Conservation (phyloP, 2,888 invertebrate species). For the Ectemnius cavifrons region DNA sequence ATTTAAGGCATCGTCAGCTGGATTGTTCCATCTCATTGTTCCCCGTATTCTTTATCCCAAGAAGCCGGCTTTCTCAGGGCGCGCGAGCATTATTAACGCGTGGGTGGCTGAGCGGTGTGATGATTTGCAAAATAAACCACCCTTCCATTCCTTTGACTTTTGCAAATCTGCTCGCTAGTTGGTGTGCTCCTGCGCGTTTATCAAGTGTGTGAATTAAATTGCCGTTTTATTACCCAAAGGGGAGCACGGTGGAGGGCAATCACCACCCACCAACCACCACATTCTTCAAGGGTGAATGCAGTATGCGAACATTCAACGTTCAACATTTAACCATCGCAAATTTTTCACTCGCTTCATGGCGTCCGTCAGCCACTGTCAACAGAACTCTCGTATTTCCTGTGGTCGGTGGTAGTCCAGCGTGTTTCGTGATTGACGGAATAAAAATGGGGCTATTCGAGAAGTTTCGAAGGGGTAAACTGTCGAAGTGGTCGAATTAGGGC, state of each 20-base stretch:
- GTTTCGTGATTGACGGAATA: background rate
- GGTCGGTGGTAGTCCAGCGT: background rate
- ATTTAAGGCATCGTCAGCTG: constrained; percentile 7
- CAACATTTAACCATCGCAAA: constrained; percentile 50
- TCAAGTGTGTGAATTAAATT: constrained; percentile 78
- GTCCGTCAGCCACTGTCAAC: background rate
- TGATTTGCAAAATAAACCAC: constrained; percentile 74
- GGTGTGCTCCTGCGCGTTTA: constrained; percentile 61
- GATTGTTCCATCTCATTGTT: constrained; percentile 21
- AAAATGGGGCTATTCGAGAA: background rate
- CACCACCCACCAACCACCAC: constrained; percentile 23
- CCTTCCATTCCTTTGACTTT: constrained; percentile 67
- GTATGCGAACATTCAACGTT: constrained; percentile 54
- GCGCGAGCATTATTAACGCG: constrained; percentile 60
- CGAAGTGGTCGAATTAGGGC: background rate
- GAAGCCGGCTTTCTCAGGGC: constrained; percentile 13
- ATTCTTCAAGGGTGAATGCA: constrained; percentile 20
- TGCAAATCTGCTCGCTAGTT: constrained; percentile 50
- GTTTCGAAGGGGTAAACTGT: background rate
- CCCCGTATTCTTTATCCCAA: constrained; percentile 22
- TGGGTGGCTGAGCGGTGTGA: constrained; percentile 53
- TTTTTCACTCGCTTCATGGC: constrained; percentile 13
- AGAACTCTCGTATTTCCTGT: background rate
- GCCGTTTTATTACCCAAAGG: constrained; percentile 76
- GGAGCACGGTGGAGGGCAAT: constrained; percentile 49